Evolutionary conservation across 2,888 invertebrate species (phyloP).

Genomic region (Blera fallax): DNA sequence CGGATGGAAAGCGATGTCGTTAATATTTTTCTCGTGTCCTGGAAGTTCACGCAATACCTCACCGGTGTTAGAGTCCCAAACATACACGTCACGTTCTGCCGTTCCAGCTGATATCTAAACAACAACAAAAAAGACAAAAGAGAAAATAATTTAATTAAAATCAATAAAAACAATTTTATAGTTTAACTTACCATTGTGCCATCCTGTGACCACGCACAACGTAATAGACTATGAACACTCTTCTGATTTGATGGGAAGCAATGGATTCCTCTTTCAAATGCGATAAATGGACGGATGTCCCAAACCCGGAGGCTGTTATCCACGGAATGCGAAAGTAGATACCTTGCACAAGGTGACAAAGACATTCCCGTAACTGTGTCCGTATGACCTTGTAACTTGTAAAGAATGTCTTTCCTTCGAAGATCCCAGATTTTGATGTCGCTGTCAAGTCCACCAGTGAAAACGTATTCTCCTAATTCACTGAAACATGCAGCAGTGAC

Average conservation of each 20-base stretch:
- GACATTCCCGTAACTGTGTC: slow-evolving; percentile 96
- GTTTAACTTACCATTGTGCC: slow-evolving; percentile 83
- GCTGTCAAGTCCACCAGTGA: slow-evolving; percentile 98
- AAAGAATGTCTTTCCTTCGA: slow-evolving; percentile 91
- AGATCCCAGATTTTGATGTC: slow-evolving; percentile 99
- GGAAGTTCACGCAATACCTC: neutral
- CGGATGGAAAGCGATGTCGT: slow-evolving; percentile 94
- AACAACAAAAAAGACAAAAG: neutral
- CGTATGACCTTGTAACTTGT: slow-evolving; percentile 94
- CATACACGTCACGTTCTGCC: neutral
- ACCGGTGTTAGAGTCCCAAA: neutral
- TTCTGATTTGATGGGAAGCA: slow-evolving; percentile 96
- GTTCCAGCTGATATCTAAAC: slow-evolving; percentile 78
- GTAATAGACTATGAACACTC: slow-evolving; percentile 97
- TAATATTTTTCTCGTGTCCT: slow-evolving; percentile 75
- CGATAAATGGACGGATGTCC: slow-evolving; percentile 98
- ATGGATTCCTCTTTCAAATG: slow-evolving; percentile 95
- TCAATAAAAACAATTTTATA: slow-evolving; percentile 71
- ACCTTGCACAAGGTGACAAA: slow-evolving; percentile 85
- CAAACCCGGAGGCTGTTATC: slow-evolving; percentile 97
- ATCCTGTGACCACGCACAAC: slow-evolving; percentile 96
- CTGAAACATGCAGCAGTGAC: slow-evolving; percentile 95
- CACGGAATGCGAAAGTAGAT: slow-evolving; percentile 98
- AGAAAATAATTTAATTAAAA: neutral
- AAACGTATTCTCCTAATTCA: slow-evolving; percentile 90